Percentiles rank a stretch among this genome's conserved stretches.
phyloP scores from a whole-genome alignment of 2,113 vertebrate genomes.

The Notothenia rossii region DNA sequence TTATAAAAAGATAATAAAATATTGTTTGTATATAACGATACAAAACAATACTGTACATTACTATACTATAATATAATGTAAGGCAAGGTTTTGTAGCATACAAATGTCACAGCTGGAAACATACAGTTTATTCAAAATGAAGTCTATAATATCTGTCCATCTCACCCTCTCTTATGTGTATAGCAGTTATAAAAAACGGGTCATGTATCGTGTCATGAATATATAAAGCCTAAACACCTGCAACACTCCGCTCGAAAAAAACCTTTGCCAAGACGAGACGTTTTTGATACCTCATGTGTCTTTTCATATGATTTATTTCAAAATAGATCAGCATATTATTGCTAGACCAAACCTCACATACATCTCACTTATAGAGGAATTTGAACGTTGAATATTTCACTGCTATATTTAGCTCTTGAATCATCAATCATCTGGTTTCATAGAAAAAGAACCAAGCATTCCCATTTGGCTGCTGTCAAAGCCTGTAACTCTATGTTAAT shows the following conservation, averaged over 20 bases:
- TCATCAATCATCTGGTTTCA: conserved; percentile 50
- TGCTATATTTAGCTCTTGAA: conserved; percentile 42
- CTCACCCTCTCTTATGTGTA: too few relatives aligned
- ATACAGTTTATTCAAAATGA: too few relatives aligned
- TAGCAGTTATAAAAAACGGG: not conserved
- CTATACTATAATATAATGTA: too few relatives aligned
- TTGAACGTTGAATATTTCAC: conserved; percentile 27
- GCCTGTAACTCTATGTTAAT: conserved; percentile 18
- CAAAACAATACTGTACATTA: too few relatives aligned
- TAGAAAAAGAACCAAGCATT: conserved; percentile 35
- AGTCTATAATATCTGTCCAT: too few relatives aligned
- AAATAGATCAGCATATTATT: not conserved
- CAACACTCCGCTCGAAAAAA: not conserved
- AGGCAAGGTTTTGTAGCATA: too few relatives aligned
- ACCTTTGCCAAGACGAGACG: not conserved
- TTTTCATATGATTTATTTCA: conserved; percentile 20
- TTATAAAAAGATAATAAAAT: too few relatives aligned
- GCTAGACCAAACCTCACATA: conserved; percentile 4
- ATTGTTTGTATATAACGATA: too few relatives aligned
- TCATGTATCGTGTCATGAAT: not conserved
- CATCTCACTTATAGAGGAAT: conserved; percentile 9
- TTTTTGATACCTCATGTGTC: not conserved
- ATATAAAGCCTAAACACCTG: not conserved
- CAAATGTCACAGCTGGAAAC: too few relatives aligned
- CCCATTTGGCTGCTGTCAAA: conserved; percentile 48